Conservation (phyloP, 2,113 vertebrate species). For the Hyaena hyaena region DNA sequence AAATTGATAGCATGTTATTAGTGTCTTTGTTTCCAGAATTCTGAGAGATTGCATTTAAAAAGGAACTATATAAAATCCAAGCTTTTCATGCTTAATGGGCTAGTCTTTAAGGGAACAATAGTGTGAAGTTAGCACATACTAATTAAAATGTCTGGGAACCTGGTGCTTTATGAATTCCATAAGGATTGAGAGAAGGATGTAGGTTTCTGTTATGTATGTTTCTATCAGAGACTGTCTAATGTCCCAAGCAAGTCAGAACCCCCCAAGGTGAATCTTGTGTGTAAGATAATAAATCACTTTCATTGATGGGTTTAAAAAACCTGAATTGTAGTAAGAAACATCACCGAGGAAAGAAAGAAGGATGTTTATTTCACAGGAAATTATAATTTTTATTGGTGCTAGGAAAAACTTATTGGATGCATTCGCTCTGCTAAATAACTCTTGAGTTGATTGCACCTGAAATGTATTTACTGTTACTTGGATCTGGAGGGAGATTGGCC, state of each 20-base stretch:
- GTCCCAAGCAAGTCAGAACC: conserved; percentile 11
- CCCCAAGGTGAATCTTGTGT: neutral
- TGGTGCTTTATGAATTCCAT: conserved; percentile 49
- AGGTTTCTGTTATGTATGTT: conserved; percentile 37
- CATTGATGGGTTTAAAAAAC: conserved; percentile 21
- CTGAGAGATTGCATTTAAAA: conserved; percentile 58
- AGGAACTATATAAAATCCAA: conserved; percentile 57
- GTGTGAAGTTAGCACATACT: conserved; percentile 52
- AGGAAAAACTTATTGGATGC: neutral
- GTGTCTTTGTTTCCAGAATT: conserved; percentile 69
- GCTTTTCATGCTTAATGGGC: conserved; percentile 1
- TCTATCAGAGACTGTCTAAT: neutral
- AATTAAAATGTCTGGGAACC: conserved; percentile 69
- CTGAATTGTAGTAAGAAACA: neutral
- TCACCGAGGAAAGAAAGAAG: neutral
- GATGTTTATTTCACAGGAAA: conserved; percentile 13
- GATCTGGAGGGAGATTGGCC: neutral
- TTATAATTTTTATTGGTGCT: conserved; percentile 4
- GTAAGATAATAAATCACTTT: neutral
- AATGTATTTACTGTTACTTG: conserved; percentile 3
- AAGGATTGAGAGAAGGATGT: neutral
- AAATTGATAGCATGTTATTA: conserved; percentile 61
- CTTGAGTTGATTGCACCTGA: neutral
- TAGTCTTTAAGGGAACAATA: conserved; percentile 52
- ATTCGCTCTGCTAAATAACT: neutral